Evolutionary conservation across 2,797 vertebrate genomes (phyloP), one percentile per base, ranked within the genome.

Genomic region (Geotrypetes seraphini): DNA sequence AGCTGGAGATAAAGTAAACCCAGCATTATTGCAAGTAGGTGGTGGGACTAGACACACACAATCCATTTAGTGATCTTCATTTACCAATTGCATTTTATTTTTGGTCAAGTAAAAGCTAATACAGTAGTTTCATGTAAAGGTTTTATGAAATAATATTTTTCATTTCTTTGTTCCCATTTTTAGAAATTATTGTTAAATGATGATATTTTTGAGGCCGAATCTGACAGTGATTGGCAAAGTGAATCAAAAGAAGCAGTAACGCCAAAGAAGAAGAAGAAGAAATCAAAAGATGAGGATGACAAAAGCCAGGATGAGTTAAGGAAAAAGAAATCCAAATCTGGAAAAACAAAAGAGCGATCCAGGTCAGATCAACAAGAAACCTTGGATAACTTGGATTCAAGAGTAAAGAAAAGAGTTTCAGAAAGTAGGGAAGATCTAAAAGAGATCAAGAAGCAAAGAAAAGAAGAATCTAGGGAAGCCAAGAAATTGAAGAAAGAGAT

Each of bases 211-310:
- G 88, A 96, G 43, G 86, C 89, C 5, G 87, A 93, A 45, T 92
- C 90, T 1, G 90, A 93, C 40, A 91, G 78, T 1, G 91, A 95
- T 19, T 66, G 65, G 17, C 73, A 66, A 20, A 72, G 58, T 58
- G 88, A 91, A 56, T 73, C 73, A 50, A 89, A 89, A 31, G 89
- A 77, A 25, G 53, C 67, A 3, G 71, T 75, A 4, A 36, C 84
- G 14, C 86, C 86, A 32, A 92, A 85, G 63, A 96, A 89, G 66
- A 97, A 94, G 42, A 97, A 96, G 60, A 91, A 86, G 32, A 79
- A 71, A 27, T 36, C 50, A 23, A 73, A 66, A 44, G 57, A 66
- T 3, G 66, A 50, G 50, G 79, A 76, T 48, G 71, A 79, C 41
- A 69, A 45, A 56, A 50, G 24, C 59, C 31, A 53, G 31, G 62